Evolutionary conservation across 2,797 vertebrate species (phyloP), one percentile per base, ranked within the genome.

Genomic region (Chiroxiphia lanceolata): DNA sequence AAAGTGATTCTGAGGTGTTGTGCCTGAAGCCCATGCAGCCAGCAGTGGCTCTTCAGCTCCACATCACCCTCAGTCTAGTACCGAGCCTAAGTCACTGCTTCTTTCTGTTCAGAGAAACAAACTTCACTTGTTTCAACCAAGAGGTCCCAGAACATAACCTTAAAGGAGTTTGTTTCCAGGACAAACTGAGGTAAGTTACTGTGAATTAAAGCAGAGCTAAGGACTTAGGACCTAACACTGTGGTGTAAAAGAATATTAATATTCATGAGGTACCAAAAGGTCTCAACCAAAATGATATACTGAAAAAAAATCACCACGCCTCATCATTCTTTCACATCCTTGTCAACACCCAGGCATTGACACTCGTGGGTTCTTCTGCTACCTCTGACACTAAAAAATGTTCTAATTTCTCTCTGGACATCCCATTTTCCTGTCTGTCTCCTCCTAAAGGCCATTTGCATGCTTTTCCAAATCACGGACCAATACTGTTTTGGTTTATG

Each of bases 401-500:
- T n/a, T 75, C 4, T 6, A 12, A 31, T 53, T 86, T 83, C 45
- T n/a, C 42, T 31, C n/a, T 2, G 4, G 13, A 63, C 26, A 29
- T 50, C 18, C 10, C 6, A 15, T 83, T 96, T 59, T 81, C 56
- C 72, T 40, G 2, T 26, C 36, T 78, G 14, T 45, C n/a, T 59
- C 59, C 31, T 92, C 60, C 68, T 64, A 21, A 91, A 64, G 10
- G 13, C 57, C 27, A 13, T 31, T 83, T 34, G 4, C 36, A 23
- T 15, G 5, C 13, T 64, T 75, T 85, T 69, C 21, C 53, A 83
- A 78, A 47, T 31, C 13, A 25, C 13, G 59, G 34, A 54, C 5
- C 3, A 18, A 15, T 4, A 34, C 5, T 4, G 15, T 14, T 78
- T 51, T 38, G 31, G 11, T 7, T 80, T n/a, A 3, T 1, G 1